Evolutionary conservation across 2,888 invertebrate genomes (phyloP).

Genomic region (Calliopum simillimum): DNA sequence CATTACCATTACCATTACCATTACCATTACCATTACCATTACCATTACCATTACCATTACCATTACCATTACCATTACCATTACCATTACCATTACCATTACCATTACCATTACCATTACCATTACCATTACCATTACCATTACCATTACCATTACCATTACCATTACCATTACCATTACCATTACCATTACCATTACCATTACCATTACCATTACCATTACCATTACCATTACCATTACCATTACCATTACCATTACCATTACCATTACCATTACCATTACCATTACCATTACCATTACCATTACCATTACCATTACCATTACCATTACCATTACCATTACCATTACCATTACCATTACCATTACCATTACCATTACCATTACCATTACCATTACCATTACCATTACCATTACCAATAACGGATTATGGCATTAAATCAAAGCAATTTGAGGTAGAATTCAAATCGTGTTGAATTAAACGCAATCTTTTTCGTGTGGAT

Average conservation of each 20-base stretch:
- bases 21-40: slow-evolving; percentile 5
- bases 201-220: slow-evolving; percentile 1
- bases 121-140: not conserved
- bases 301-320: slow-evolving; percentile 16
- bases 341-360: slow-evolving; percentile 5
- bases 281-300: slow-evolving; percentile 19
- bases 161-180: not conserved
- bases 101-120: not conserved
- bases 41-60: not conserved
- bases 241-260: slow-evolving; percentile 6
- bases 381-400: slow-evolving; percentile 10
- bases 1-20: not conserved
- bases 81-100: not conserved
- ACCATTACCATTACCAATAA: slow-evolving; percentile 4
- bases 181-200: slow-evolving; percentile 8
- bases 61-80: not conserved
- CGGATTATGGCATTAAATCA: too few relatives aligned
- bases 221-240: slow-evolving; percentile 13
- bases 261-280: slow-evolving; percentile 15
- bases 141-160: not conserved
- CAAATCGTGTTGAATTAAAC: not conserved
- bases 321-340: slow-evolving; percentile 15
- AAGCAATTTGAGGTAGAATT: slow-evolving; percentile 31
- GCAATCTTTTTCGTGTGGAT: too few relatives aligned
- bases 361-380: slow-evolving; percentile 14